Percentiles rank a stretch among this genome's conserved stretches.
phyloP scores from a whole-genome alignment of 2,113 vertebrate genomes.

The Ailurus styani region DNA sequence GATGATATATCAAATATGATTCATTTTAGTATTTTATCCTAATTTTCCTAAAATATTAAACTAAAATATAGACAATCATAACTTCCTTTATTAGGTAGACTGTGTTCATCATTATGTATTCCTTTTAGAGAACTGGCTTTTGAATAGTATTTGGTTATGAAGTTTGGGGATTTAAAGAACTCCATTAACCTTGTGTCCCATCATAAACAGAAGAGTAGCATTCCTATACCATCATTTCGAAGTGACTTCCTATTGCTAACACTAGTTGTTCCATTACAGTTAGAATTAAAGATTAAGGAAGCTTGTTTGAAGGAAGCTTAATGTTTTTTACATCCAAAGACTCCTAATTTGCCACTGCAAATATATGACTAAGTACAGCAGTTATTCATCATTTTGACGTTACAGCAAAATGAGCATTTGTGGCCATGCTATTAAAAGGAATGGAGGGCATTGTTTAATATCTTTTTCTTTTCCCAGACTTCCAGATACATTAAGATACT shows the following conservation, averaged over 20 bases:
- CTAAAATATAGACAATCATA: neutral
- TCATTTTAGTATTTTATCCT: neutral
- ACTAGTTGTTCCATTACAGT: constrained; percentile 53
- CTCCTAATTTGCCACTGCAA: constrained; percentile 52
- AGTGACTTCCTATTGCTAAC: constrained; percentile 34
- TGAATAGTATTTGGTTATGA: neutral
- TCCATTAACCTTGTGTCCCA: constrained; percentile 35
- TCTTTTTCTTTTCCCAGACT: neutral
- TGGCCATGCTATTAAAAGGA: neutral
- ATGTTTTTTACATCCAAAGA: constrained; percentile 30
- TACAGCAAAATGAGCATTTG: constrained; percentile 35
- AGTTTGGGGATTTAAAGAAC: constrained; percentile 6
- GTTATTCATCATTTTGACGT: constrained; percentile 35
- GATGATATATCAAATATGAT: neutral
- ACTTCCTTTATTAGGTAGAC: constrained; percentile 5
- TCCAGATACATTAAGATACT: neutral
- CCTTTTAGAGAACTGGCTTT: constrained; percentile 27
- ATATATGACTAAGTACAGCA: constrained; percentile 11
- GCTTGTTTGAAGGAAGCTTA: constrained; percentile 52
- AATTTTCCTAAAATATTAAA: neutral
- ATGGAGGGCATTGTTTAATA: neutral
- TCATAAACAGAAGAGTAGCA: neutral
- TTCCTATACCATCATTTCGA: constrained; percentile 29
- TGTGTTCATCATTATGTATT: constrained; percentile 6
- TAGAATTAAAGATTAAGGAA: constrained; percentile 55